Conservation (phyloP, 2,113 vertebrate species). For the Ceyx margarethae region DNA sequence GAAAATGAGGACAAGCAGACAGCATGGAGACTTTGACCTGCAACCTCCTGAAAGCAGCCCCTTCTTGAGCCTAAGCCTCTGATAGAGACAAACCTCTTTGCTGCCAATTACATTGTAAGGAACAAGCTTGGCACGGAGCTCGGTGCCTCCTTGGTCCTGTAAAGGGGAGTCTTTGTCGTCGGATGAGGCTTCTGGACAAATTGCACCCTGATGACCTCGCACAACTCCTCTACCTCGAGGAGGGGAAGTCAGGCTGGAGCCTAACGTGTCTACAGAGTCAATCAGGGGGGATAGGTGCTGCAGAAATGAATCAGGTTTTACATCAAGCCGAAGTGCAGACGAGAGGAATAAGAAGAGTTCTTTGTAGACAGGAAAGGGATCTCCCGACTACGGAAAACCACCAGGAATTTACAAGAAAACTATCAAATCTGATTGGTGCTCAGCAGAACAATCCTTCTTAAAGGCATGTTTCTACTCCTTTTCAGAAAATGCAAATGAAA, state of each 20-base stretch:
- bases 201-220: neutral
- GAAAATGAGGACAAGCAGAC: conserved; percentile 6
- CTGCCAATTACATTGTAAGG: conserved; percentile 28
- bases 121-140: neutral
- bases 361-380: conserved; percentile 58
- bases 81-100: neutral
- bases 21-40: neutral
- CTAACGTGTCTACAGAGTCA: neutral
- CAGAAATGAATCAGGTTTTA: conserved; percentile 59
- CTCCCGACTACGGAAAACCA: conserved; percentile 51
- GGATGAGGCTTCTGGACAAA: neutral
- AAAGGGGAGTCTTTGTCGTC: conserved; percentile 42
- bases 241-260: conserved; percentile 47
- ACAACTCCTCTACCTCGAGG: neutral
- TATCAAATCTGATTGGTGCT: neutral
- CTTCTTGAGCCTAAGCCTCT: neutral
- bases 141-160: neutral
- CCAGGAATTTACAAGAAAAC: conserved; percentile 61
- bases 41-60: neutral
- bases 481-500: conserved; percentile 50
- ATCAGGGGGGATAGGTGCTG: conserved; percentile 20
- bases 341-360: conserved; percentile 53
- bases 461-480: conserved; percentile 19
- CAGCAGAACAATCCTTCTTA: conserved; percentile 51
- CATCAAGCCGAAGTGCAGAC: neutral